Base-by-base conservation (phyloP, 1,140 invertebrate species). In the Spodoptera frugiperda region DNA sequence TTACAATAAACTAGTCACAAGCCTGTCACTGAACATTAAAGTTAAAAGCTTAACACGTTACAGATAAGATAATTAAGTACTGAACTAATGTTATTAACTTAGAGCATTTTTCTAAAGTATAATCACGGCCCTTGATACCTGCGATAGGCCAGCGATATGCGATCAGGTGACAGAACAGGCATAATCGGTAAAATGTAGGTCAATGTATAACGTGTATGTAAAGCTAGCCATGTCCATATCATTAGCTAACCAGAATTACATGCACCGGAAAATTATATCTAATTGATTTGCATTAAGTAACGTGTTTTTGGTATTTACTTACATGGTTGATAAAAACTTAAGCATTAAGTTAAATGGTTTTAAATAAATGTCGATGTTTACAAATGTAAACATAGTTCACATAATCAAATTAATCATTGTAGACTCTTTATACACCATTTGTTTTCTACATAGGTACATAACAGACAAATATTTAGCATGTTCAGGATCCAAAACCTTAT, bases 201-300 rank as follows among this genome's bases (percentile, higher is more conserved):
- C 74, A 76, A 68, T 68, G 49, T 17, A 49, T n/a, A 76, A 67
- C 63, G n/a, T 68, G 51, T 55, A 76, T 39, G 63, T 67, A 63
- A 76, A 76, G 21, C 55, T 54, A 21, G 25, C 10, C 25, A n/a
- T 30, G 21, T 33, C 11, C 11, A 46, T 51, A 25, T 51, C 61
- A 65, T 49, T 67, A 67, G 19, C 63, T 44, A 61, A 61, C 57
- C 46, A n/a, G 19, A 39, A 67, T 15, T 12, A 21, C 15, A 19
- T 30, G 3, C 63, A 25, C 44, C 63, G 63, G 15, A 14, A 63
- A 46, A 63, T 63, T 63, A 21, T 6, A 8, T 8, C n/a, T 59
- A 39, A 59, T 39, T 59, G 57, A 39, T 59, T 33, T 10, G n/a
- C n/a, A 2, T 59, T 59, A 15, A 59, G 15, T 33, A 33, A 30